These are phyloP conservation scores for Sarcophaga rosellei DNA, from an alignment of 2,888 invertebrate species.

Conservation along the genomic window DNA sequence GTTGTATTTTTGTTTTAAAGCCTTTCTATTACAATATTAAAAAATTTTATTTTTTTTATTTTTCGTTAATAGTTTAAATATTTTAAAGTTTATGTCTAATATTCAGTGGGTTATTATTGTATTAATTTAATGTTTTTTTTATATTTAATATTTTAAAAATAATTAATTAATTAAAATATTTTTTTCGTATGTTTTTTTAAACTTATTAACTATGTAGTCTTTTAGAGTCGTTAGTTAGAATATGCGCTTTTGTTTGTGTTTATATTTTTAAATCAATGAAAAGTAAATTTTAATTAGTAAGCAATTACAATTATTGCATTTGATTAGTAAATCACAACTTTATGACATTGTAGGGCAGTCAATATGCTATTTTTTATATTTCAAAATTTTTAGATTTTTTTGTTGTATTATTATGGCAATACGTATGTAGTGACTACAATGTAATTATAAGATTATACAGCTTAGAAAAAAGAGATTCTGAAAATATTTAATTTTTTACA, in stretches of 20 bases:
- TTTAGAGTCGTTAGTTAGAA: constrained; percentile 46
- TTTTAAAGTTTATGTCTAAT: neutral
- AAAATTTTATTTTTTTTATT: neutral
- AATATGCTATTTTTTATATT: neutral
- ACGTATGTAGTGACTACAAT: neutral
- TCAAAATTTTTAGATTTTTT: neutral
- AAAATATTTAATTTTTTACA: neutral
- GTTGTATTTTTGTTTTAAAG: constrained; percentile 23
- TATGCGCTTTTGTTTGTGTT: constrained; percentile 41
- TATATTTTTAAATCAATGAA: neutral
- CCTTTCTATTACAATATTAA: constrained; percentile 1
- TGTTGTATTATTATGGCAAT: neutral
- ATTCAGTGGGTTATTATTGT: constrained; percentile 26
- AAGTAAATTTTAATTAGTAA: neutral
- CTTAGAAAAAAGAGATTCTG: neutral
- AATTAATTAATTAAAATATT: neutral
- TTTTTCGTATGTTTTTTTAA: neutral
- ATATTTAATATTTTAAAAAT: neutral
- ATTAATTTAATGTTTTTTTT: neutral
- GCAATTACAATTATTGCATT: constrained; percentile 28
- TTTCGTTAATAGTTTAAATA: constrained; percentile 10
- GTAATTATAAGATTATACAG: neutral
- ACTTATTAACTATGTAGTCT: constrained; percentile 46
- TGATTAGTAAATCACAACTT: constrained; percentile 48
- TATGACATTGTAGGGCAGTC: constrained; percentile 62